Conservation (phyloP, 35 echinoderm and acorn worm species). For the Lytechinus pictus region DNA sequence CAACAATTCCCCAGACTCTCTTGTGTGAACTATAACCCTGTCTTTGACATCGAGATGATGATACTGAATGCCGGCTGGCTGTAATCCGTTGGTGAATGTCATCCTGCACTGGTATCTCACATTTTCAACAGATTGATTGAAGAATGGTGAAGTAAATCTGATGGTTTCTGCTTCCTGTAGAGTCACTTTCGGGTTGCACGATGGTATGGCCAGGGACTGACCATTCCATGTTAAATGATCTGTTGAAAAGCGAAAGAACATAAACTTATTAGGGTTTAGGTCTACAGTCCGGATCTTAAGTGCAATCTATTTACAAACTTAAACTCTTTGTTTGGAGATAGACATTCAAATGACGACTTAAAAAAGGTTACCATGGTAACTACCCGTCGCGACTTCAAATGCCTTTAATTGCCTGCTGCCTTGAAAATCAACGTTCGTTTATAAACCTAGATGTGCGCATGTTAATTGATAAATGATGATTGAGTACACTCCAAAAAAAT, state of each 20-base stretch:
- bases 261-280: background rate
- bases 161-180: background rate
- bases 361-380: no score
- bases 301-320: background rate
- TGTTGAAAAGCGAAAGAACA: background rate
- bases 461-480: no score
- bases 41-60: background rate
- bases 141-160: background rate
- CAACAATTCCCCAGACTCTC: background rate
- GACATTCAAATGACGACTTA: background rate
- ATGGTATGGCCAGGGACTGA: background rate
- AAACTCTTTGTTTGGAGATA: background rate
- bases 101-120: constrained; percentile 28
- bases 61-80: background rate
- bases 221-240: background rate
- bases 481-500: no score
- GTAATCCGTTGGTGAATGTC: background rate
- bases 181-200: background rate
- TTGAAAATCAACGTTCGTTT: no score
- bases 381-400: no score
- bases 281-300: no score
- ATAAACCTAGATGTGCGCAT: no score
- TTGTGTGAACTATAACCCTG: background rate
- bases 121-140: background rate
- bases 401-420: no score